Base-by-base conservation (phyloP, 2,888 invertebrate species). In the Callinectes sapidus region DNA sequence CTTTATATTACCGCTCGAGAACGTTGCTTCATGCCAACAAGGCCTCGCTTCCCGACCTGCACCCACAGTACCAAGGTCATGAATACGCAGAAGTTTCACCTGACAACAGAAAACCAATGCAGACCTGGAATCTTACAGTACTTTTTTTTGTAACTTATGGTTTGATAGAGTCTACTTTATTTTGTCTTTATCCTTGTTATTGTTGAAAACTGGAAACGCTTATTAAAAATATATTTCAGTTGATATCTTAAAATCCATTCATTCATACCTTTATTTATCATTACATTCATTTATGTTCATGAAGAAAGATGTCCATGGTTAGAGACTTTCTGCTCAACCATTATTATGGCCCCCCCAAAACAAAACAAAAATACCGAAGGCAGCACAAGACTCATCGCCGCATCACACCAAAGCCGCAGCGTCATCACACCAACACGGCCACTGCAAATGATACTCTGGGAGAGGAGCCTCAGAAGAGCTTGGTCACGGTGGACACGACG, bases 11-110 rank as follows among this genome's bases (percentile, higher is more conserved):
- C 54, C 88, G n/a, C 71, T 28, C 28, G 13, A 71, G 23, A 28
- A n/a, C 32, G 32, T 35, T 81, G 81, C 81, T 81, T 35, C 81
- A 81, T 81, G n/a, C 35, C 35, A 81, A 81, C 32, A 81, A 81
- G 35, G 16, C 35, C n/a, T 35, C 32, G 13, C 35, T 81, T 81
- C 35, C 2, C 35, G 35, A 1, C 35, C 81, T 61, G 18, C 61
- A 61, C 61, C 18, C 2, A 81, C 81, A 35, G 81, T 81, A 81
- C 16, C 32, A 81, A 28, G 71, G 28, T 77, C 28, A 77, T n/a
- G 13, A 35, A 16, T 71, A 71, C 13, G 28, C 35, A 18, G 14
- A 2, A 35, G 32, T 81, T 81, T 81, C 81, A 81, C 81, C 14
- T 81, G 35, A 81, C 14, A 35, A 13, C 16, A 81, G n/a, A 32